Percentiles rank a stretch among this genome's conserved stretches.
Evolutionary conservation across 2,888 invertebrate species (phyloP).

Genomic region (Stramonita haemastoma): DNA sequence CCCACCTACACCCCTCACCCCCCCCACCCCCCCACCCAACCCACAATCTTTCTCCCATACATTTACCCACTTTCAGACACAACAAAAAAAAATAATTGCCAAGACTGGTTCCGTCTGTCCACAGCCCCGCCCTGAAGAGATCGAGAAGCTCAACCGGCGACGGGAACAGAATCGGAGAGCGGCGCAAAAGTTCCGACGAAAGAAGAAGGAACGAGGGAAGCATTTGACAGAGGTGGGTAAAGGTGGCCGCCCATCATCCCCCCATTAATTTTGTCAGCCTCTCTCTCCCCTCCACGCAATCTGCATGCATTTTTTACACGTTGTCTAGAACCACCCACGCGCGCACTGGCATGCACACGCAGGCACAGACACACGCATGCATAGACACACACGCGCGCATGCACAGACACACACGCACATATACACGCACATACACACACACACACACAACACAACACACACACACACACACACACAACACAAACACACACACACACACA

Average conservation of each 20-base stretch:
- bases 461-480: too few relatives aligned
- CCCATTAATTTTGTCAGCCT: conserved; percentile 2
- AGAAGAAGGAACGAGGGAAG: conserved; percentile 55
- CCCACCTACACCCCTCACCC: neutral
- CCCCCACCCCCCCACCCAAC: neutral
- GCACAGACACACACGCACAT: too few relatives aligned
- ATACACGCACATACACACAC: too few relatives aligned
- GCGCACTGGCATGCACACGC: neutral
- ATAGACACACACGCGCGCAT: too few relatives aligned
- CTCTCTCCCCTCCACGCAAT: neutral
- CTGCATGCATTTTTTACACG: neutral
- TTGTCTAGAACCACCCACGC: neutral
- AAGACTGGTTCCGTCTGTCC: conserved; percentile 3
- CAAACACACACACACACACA: too few relatives aligned
- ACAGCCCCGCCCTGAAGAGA: conserved; percentile 57
- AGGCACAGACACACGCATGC: too few relatives aligned
- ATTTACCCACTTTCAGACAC: neutral
- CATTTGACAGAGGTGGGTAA: conserved; percentile 53
- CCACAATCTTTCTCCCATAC: neutral
- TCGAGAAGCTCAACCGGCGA: conserved; percentile 52
- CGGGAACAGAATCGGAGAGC: conserved; percentile 59
- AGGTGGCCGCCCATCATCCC: neutral
- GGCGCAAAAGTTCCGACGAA: conserved; percentile 58
- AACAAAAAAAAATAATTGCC: neutral
- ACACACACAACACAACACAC: neutral